These are phyloP conservation scores for Sebastolobus altivelis DNA, from an alignment of 2,797 vertebrate genomes.

Conservation along the genomic window DNA sequence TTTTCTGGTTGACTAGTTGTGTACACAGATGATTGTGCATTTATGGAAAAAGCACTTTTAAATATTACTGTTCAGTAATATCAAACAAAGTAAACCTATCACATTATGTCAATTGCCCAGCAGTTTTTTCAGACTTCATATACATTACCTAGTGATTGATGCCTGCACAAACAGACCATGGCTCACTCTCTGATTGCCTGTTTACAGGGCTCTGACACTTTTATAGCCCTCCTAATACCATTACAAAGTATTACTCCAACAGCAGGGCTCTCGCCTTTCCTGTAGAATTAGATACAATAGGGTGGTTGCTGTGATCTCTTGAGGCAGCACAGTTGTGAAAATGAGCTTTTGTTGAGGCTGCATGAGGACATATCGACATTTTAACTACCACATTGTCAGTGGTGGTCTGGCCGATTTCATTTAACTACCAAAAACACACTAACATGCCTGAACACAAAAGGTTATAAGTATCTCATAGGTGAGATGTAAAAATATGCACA, in stretches of 20 bases:
- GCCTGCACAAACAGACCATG: conserved; percentile 60
- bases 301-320: conserved; percentile 58
- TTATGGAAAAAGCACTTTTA: conserved; percentile 29
- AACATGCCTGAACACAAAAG: background rate
- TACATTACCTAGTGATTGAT: conserved; percentile 75
- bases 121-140: conserved; percentile 59
- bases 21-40: conserved; percentile 4
- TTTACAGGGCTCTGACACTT: conserved; percentile 78
- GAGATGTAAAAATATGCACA: background rate
- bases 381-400: conserved; percentile 12
- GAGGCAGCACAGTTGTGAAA: conserved; percentile 47
- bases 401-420: conserved; percentile 4
- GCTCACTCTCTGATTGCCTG: conserved; percentile 77
- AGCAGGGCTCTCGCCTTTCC: conserved; percentile 62
- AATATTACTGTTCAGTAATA: conserved; percentile 38
- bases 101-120: conserved; percentile 50
- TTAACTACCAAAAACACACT: background rate
- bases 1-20: conserved; percentile 2
- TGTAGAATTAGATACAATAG: conserved; percentile 64
- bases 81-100: conserved; percentile 46
- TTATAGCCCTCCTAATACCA: conserved; percentile 79
- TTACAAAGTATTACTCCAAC: conserved; percentile 79
- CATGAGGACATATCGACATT: conserved; percentile 14
- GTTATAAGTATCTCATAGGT: background rate
- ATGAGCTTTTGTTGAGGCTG: conserved; percentile 41